A percentile compares a stretch with the other conserved stretches of the same genome.
phyloP scores from a whole-genome alignment of 2,888 invertebrate genomes.

The Acanthoscelides obtectus region DNA sequence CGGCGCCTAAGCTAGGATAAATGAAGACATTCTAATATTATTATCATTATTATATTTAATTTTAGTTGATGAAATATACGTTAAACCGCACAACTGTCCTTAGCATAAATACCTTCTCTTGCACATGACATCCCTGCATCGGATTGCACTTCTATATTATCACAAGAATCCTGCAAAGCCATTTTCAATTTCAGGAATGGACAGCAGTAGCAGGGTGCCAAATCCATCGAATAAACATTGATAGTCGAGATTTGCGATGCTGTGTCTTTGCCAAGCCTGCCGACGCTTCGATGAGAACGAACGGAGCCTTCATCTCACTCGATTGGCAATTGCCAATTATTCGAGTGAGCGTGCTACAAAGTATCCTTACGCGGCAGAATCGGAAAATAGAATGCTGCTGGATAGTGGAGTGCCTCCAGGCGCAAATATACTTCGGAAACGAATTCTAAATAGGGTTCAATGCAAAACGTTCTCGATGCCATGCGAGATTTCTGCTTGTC shows the following conservation, averaged over 20 bases:
- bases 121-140: background rate
- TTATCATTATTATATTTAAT: too few species aligned
- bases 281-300: background rate
- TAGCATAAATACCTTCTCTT: background rate
- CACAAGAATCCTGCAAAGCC: background rate
- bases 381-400: background rate
- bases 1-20: too few species aligned
- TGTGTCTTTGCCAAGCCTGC: background rate
- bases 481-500: too few species aligned
- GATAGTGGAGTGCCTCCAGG: too few species aligned
- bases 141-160: background rate
- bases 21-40: too few species aligned
- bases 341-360: background rate
- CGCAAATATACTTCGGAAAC: too few species aligned
- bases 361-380: background rate
- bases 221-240: background rate
- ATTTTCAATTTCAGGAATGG: background rate
- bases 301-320: background rate
- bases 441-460: too few species aligned
- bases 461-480: too few species aligned
- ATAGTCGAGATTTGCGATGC: background rate
- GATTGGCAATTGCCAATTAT: background rate
- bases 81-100: too few species aligned
- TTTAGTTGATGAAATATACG: too few species aligned
- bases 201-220: background rate